These are phyloP conservation scores for Podarcis lilfordi DNA, from an alignment of 2,797 vertebrate genomes.

Conservation along the genomic window DNA sequence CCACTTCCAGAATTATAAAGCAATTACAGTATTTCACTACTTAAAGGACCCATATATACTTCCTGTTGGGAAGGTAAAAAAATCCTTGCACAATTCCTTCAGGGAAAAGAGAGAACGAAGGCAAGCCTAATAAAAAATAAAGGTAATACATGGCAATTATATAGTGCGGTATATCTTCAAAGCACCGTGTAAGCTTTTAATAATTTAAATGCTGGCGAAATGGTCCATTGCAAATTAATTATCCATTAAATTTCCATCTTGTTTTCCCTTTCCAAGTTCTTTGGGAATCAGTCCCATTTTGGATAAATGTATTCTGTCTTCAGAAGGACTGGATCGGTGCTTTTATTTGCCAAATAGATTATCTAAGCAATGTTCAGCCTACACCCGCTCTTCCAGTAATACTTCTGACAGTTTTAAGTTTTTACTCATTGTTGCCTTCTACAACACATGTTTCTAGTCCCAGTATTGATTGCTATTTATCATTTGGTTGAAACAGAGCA, in stretches of 20 bases:
- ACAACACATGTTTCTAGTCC: constrained; percentile 21
- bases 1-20: constrained; percentile 43
- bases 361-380: constrained; percentile 15
- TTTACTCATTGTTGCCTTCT: constrained; percentile 14
- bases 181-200: constrained; percentile 17
- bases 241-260: not conserved
- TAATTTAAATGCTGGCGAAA: not conserved
- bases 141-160: constrained; percentile 9
- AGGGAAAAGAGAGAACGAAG: constrained; percentile 29
- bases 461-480: not conserved
- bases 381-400: not conserved
- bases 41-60: constrained; percentile 23
- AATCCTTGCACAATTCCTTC: constrained; percentile 15
- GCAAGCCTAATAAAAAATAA: constrained; percentile 13
- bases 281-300: constrained; percentile 19
- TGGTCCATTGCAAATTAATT: constrained; percentile 24
- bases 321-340: not conserved
- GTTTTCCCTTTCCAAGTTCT: constrained; percentile 25
- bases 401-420: constrained; percentile 21
- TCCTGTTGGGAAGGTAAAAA: constrained; percentile 19
- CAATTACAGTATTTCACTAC: constrained; percentile 26
- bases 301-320: not conserved
- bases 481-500: constrained; percentile 10
- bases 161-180: constrained; percentile 26
- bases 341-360: not conserved